Conservation (phyloP, 30 jellyfish, hydroid and myxozoan species). For the Chironex yamaguchii region DNA sequence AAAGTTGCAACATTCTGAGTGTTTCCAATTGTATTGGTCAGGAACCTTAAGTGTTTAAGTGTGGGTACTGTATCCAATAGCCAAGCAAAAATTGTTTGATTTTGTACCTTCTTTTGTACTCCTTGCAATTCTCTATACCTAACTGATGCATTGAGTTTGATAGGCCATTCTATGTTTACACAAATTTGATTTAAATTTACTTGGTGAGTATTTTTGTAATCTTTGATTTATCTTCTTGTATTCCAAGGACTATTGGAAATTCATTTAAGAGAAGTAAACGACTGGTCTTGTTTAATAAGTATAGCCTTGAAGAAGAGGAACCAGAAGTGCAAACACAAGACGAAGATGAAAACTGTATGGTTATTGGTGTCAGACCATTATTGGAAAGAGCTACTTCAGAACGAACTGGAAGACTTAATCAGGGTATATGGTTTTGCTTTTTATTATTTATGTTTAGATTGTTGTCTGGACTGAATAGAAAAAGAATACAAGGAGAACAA, state of each 20-base stretch:
- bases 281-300: constrained; percentile 1
- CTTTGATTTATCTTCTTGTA: background rate
- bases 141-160: too few species aligned
- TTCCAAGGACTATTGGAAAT: constrained; percentile 27
- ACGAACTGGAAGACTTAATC: background rate
- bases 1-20: too few species aligned
- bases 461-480: too few species aligned
- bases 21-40: too few species aligned
- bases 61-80: too few species aligned
- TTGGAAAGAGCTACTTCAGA: background rate
- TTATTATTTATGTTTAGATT: too few species aligned
- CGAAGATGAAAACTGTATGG: background rate
- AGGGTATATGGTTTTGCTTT: too few species aligned
- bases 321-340: background rate
- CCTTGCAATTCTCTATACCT: background rate
- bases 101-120: background rate
- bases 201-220: background rate
- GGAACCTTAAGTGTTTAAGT: too few species aligned
- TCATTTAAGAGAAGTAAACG: constrained; percentile 41
- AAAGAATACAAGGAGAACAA: too few species aligned
- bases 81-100: background rate
- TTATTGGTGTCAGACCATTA: background rate
- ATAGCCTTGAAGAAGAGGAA: constrained; percentile 50
- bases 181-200: too few species aligned
- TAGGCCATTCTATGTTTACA: background rate